These are phyloP conservation scores for Drosophila kuntzei DNA, from an alignment of 2,888 invertebrate genomes.

Conservation along the genomic window DNA sequence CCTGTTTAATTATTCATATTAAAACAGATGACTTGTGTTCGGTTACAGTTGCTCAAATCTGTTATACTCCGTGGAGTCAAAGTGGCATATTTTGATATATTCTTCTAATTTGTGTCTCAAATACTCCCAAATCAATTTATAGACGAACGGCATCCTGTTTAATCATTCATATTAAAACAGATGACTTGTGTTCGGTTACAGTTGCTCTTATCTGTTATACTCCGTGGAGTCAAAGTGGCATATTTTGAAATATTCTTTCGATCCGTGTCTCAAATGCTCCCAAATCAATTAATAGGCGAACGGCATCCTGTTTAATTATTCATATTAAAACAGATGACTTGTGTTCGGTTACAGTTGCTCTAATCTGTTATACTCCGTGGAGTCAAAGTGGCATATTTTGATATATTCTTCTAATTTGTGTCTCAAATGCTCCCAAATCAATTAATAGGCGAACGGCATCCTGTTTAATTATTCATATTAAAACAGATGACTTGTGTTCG, in stretches of 20 bases:
- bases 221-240: conserved; percentile 47
- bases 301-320: conserved; percentile 42
- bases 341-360: conserved; percentile 27
- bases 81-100: conserved; percentile 29
- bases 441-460: conserved; percentile 40
- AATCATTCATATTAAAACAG: conserved; percentile 47
- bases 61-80: conserved; percentile 31
- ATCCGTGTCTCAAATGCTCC: conserved; percentile 42
- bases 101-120: conserved; percentile 33
- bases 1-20: conserved; percentile 51
- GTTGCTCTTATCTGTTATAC: background rate
- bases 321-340: conserved; percentile 55
- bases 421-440: conserved; percentile 60
- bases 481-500: conserved; percentile 58
- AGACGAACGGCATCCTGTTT: conserved; percentile 52
- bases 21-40: conserved; percentile 56
- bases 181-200: conserved; percentile 53
- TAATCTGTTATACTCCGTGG: conserved; percentile 24
- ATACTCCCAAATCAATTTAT: conserved; percentile 32
- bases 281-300: conserved; percentile 23
- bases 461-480: conserved; percentile 42
- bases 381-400: conserved; percentile 57
- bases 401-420: conserved; percentile 13
- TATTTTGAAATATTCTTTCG: conserved; percentile 15
- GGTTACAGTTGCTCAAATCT: conserved; percentile 26